Conservation (phyloP, 2,797 vertebrate genomes). For the Paramormyrops hopkinsi region DNA sequence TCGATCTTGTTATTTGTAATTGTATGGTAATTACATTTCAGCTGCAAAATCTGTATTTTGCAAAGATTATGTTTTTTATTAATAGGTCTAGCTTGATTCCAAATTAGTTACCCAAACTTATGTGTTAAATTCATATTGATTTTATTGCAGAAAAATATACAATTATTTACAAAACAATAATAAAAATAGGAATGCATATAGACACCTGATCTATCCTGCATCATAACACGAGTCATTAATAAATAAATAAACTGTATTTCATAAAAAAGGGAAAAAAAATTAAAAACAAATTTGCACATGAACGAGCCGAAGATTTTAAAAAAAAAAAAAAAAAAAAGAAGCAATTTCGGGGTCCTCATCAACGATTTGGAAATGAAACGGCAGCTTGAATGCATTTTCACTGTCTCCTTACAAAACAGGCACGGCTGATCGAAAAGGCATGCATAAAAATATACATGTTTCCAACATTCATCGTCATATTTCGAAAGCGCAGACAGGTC, state of each 20-base stretch:
- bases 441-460: slow-evolving; percentile 59
- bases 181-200: slow-evolving; percentile 85
- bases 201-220: slow-evolving; percentile 84
- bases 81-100: not conserved
- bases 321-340: slow-evolving; percentile 20
- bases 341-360: slow-evolving; percentile 40
- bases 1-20: not conserved
- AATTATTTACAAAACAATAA: slow-evolving; percentile 91
- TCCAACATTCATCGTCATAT: slow-evolving; percentile 88
- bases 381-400: slow-evolving; percentile 27
- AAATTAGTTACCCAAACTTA: slow-evolving; percentile 14
- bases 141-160: slow-evolving; percentile 92
- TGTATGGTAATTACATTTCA: not conserved
- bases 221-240: slow-evolving; percentile 80
- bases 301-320: slow-evolving; percentile 45
- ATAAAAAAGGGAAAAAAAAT: slow-evolving; percentile 54
- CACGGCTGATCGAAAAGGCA: slow-evolving; percentile 68
- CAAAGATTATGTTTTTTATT: not conserved
- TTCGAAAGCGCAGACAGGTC: slow-evolving; percentile 62
- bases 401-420: slow-evolving; percentile 66
- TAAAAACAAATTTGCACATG: slow-evolving; percentile 54
- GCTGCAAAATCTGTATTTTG: not conserved
- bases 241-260: slow-evolving; percentile 95
- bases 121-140: slow-evolving; percentile 65
- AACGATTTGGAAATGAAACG: slow-evolving; percentile 45